A percentile compares a stretch with the other conserved stretches of the same genome.
Evolutionary conservation across 1,140 invertebrate species (phyloP).

Genomic region (Gonioctena quinquepunctata): DNA sequence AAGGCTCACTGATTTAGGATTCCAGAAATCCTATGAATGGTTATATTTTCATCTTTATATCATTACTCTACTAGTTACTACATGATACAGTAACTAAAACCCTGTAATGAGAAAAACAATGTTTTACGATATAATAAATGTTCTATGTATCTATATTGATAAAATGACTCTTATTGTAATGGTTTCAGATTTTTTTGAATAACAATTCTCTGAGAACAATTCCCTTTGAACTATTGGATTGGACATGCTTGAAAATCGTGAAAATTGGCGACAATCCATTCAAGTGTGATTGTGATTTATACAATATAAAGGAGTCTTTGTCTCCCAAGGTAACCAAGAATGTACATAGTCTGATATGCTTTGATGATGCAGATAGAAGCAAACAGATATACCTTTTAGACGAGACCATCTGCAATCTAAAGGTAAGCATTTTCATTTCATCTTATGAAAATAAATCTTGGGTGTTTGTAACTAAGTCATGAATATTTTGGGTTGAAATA

Average conservation of each 20-base stretch:
- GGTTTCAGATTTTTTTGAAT: constrained; percentile 60
- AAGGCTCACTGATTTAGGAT: too few relatives aligned
- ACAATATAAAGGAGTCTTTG: constrained; percentile 41
- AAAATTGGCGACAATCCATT: constrained; percentile 63
- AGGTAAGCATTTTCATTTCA: constrained; percentile 11
- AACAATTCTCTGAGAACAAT: constrained; percentile 42
- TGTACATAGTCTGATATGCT: constrained; percentile 41
- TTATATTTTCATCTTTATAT: too few relatives aligned
- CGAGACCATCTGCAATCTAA: constrained; percentile 20
- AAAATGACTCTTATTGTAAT: too few relatives aligned
- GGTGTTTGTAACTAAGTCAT: background rate
- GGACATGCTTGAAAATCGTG: constrained; percentile 47
- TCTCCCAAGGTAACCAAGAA: constrained; percentile 31
- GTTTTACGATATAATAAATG: too few relatives aligned
- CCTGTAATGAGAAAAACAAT: too few relatives aligned
- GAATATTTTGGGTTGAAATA: too few relatives aligned
- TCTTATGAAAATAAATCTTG: too few relatives aligned
- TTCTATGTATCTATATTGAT: too few relatives aligned
- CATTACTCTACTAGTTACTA: too few relatives aligned
- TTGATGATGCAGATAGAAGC: constrained; percentile 27
- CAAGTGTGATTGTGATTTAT: constrained; percentile 63
- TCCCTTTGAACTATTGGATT: constrained; percentile 37
- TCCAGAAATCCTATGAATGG: too few relatives aligned
- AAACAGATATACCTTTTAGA: constrained; percentile 27
- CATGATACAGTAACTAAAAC: too few relatives aligned